Base-by-base conservation (phyloP, 2,888 invertebrate genomes). In the Strigamia transsilvanica region DNA sequence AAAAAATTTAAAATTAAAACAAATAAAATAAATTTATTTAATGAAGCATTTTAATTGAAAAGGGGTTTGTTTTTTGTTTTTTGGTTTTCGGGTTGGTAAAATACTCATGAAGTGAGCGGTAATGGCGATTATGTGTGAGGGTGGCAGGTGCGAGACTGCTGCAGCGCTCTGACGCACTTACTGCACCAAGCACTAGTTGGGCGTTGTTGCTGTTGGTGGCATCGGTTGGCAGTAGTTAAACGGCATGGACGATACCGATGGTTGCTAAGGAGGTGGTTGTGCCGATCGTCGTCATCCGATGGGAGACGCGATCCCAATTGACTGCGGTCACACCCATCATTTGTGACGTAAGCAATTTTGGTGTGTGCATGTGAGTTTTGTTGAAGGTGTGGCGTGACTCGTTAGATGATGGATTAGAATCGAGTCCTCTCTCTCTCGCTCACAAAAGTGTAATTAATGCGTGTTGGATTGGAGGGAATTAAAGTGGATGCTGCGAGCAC, bases 101-200 rank as follows among this genome's bases (percentile, higher is more conserved):
- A 73, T 73, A 27, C 73, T 27, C 32, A 6, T 10, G 27, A 9
- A 13, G 32, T 32, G 27, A 46, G 18, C n/a, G 73, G 73, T 73
- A 32, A 73, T 73, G 73, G 73, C 73, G 73, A 73, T 73, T 73
- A 73, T 32, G 73, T 73, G 73, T 73, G 73, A 73, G 73, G 73
- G 73, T 73, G 73, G 73, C 73, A 73, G 73, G 73, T 73, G 73
- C 73, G 73, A 73, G n/a, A 73, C 73, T 73, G 73, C 73, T 73
- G 73, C 73, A 73, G 73, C 73, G 73, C 73, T 73, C 73, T 73
- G 73, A 73, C 73, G 73, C 73, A 73, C 73, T 73, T 73, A 73
- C 73, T 73, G 73, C 73, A 32, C 73, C 73, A 73, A 32, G 73
- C 56, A 56, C 18, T 18, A 18, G 32, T 27, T 32, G 73, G 73